These are phyloP conservation scores for Monochamus alternatus DNA, from an alignment of 2,888 invertebrate genomes.

Conservation along the genomic window DNA sequence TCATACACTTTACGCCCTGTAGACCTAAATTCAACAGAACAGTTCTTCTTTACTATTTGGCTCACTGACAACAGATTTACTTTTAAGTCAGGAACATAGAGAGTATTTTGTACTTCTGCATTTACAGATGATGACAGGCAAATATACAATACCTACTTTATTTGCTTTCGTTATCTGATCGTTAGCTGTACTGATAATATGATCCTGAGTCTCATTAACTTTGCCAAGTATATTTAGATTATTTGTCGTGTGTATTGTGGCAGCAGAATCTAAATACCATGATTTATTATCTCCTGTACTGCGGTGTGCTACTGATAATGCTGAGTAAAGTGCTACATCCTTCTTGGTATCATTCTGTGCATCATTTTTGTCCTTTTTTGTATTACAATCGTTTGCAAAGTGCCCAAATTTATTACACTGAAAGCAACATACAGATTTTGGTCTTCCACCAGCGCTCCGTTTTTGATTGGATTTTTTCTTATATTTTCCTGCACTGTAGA, in stretches of 20 bases:
- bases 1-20: slow-evolving; percentile 9
- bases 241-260: not conserved
- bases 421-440: slow-evolving; percentile 20
- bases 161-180: slow-evolving; percentile 27
- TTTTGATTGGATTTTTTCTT: not conserved
- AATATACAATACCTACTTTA: slow-evolving; percentile 5
- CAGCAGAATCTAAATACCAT: slow-evolving; percentile 7
- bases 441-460: not conserved
- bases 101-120: slow-evolving; percentile 12
- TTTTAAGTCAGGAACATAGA: slow-evolving; percentile 17
- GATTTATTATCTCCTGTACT: not conserved
- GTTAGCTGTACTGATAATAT: slow-evolving; percentile 23
- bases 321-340: slow-evolving; percentile 26
- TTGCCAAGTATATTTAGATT: not conserved
- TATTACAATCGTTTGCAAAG: slow-evolving; percentile 27
- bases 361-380: slow-evolving; percentile 11
- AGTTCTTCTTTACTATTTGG: slow-evolving; percentile 21
- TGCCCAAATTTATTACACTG: slow-evolving; percentile 35
- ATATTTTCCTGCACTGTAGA: not conserved
- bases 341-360: not conserved
- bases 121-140: slow-evolving; percentile 5
- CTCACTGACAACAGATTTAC: slow-evolving; percentile 25
- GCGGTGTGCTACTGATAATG: not conserved
- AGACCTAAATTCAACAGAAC: slow-evolving; percentile 17
- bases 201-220: slow-evolving; percentile 15